Base-by-base conservation (phyloP, 2,888 invertebrate species). In the Lobophora halterata region DNA sequence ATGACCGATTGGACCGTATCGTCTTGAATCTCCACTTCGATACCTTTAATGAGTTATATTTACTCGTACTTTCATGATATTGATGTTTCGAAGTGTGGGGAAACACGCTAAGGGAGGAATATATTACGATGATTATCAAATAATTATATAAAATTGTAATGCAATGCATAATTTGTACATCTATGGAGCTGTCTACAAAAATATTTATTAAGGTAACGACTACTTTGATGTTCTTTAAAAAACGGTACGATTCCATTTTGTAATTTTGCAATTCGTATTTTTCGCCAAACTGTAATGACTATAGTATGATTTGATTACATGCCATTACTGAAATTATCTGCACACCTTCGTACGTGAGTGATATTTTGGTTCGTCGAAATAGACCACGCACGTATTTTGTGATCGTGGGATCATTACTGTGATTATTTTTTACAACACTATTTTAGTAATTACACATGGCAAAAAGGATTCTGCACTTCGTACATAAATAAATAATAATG, bases 361-460 rank as follows among this genome's bases (percentile, higher is more conserved):
- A 61, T 64, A 64, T 39, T 69, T 69, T 60, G 55, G 58, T 61
- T 48, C 67, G 64, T 23, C 8, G 34, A 18, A 24, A 13, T 27
- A 38, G 17, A 27, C 11, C 37, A 37, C 37, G 37, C 31, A 4
- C 58, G 61, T 67, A 63, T 57, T 60, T 56, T 51, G 52, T 52
- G 42, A 63, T 50, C 55, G 38, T 50, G 46, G 64, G 65, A 73
- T 75, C 65, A 72, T 71, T 63, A 53, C 49, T 34, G 41, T 62
- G 58, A 67, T 78, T 69, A 69, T 61, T 46, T 68, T 65, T 65
- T 64, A 58, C 46, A 37, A 43, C 34, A 27, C 46, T 52, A 35
- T 48, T 44, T 48, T 37, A 55, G 53, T 55, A 50, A 55, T 64
- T 49, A 48, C 31, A 44, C 29, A 37, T n/a, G n/a, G n/a, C n/a